These are phyloP conservation scores for Orchesellides sinensis DNA, from an alignment of 2,888 invertebrate genomes.

Conservation along the genomic window DNA sequence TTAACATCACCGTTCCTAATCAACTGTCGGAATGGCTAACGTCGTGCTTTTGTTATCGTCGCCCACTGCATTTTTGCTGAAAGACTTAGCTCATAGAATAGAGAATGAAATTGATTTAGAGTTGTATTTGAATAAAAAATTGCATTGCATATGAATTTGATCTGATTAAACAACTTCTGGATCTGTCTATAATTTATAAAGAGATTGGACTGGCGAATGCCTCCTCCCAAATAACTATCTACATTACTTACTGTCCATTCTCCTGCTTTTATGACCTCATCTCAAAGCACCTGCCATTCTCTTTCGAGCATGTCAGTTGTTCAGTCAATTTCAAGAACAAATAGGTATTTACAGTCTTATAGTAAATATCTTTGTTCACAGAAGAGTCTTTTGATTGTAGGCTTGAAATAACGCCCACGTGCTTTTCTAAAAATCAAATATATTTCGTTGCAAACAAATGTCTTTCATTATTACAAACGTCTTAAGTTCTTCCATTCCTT, in stretches of 20 bases:
- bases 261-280: conserved; percentile 10
- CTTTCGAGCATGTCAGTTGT: conserved; percentile 9
- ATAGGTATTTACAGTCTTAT: too few species aligned
- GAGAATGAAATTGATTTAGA: neutral
- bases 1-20: neutral
- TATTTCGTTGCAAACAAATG: neutral
- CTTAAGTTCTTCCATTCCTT: neutral
- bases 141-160: neutral
- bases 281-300: conserved; percentile 20
- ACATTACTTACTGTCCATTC: neutral
- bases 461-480: neutral
- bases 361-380: too few species aligned
- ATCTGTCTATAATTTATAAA: conserved; percentile 6
- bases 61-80: too few species aligned
- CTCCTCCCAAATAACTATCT: conserved; percentile 17
- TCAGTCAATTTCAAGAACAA: neutral
- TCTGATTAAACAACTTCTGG: conserved; percentile 14
- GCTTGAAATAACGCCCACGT: conserved; percentile 42
- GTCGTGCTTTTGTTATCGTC: too few species aligned
- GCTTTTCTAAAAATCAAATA: conserved; percentile 6
- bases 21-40: too few species aligned
- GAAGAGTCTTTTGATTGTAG: neutral
- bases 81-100: too few species aligned
- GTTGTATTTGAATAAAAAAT: too few species aligned
- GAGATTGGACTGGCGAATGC: conserved; percentile 5